Conservation (phyloP, 2,888 invertebrate species). For the Uropetala carovei region DNA sequence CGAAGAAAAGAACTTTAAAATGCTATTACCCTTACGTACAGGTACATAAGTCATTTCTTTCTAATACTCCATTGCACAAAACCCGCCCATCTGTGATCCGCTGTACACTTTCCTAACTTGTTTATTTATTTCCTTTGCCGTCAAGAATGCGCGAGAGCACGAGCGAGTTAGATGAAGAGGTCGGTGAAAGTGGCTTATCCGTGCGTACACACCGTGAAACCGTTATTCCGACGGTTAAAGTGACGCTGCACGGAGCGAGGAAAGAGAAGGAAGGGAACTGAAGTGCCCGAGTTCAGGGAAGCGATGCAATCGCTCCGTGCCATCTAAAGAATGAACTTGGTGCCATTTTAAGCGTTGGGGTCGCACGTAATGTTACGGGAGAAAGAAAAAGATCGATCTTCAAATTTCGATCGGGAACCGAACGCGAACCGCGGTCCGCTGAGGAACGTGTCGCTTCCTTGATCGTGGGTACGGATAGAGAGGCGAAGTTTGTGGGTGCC, state of each 20-base stretch:
- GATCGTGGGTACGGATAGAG: no score
- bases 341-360: neutral
- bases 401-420: no score
- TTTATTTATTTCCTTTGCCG: neutral
- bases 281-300: neutral
- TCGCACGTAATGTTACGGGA: neutral
- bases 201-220: conserved; percentile 1
- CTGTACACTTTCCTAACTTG: neutral
- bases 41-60: no score
- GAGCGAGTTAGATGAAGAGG: neutral
- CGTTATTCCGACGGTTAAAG: neutral
- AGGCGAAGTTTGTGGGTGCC: no score
- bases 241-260: neutral
- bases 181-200: conserved; percentile 28
- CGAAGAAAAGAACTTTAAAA: no score
- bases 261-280: neutral
- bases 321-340: neutral
- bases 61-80: no score
- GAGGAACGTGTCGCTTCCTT: no score
- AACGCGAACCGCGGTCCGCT: no score
- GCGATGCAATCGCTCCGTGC: conserved; percentile 31
- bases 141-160: neutral
- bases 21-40: no score
- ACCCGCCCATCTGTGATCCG: no score
- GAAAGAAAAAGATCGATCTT: neutral